Base-by-base conservation (phyloP, 1,140 invertebrate genomes). In the Drosophila bipectinata region DNA sequence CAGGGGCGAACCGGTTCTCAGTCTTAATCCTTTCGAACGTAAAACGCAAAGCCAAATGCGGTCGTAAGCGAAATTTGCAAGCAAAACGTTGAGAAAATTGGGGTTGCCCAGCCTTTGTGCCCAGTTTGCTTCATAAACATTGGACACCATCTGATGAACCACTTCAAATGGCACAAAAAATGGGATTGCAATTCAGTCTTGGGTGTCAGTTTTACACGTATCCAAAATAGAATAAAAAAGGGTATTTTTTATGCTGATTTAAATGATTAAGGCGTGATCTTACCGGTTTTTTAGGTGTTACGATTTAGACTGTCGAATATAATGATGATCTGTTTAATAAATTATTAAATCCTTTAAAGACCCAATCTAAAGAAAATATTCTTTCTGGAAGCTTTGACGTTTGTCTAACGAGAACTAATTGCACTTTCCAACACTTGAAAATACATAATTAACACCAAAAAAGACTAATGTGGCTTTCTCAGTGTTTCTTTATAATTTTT, bases 11-110 rank as follows among this genome's bases (percentile, higher is more conserved):
- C 72, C 72, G 72, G 72, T 75, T 76, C 21, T 9, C 44, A 47
- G 15, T 4, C 51, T 26, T 76, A 76, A 76, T 76, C 72, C 72
- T 76, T 76, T 76, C 62, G 49, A 75, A 64, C 61, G 71, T 53
- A 30, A 76, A 76, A 76, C 66, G 56, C 72, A 61, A 76, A 76
- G 56, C 41, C 71, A 54, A 64, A 54, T 58, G 60, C 48, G 63
- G 68, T 73, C 71, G 68, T 61, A 57, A 53, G 61, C 61, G 55
- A 58, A 64, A 53, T 61, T 52, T 37, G 15, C 41, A 21, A 18
- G 15, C n/a, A 41, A 62, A 60, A 39, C 49, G 45, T 21, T 32
- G 8, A 7, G 24, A 37, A 32, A 72, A 69, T 69, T 69, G 68
- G 53, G 68, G 55, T 72, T 61, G 67, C 39, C 21, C 21, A 39